Conservation (phyloP, 2,113 vertebrate genomes). For the Gambusia affinis region DNA sequence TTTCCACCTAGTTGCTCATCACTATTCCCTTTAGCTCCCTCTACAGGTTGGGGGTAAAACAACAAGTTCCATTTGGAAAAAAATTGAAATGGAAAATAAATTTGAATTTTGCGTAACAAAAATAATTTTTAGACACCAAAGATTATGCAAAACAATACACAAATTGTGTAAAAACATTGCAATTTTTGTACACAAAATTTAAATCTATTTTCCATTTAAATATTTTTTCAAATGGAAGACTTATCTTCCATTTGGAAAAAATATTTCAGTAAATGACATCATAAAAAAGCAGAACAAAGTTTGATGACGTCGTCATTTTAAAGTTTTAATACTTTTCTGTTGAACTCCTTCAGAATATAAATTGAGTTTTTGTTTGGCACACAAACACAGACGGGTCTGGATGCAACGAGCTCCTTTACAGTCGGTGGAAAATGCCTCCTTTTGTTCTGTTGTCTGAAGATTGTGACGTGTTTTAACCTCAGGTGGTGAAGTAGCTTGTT, state of each 20-base stretch:
- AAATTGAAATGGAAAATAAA: no score
- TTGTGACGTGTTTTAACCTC: constrained; percentile 39
- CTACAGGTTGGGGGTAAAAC: neutral
- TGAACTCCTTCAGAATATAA: neutral
- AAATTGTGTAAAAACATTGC: no score
- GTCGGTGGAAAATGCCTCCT: neutral
- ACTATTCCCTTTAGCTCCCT: neutral
- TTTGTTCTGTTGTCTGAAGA: neutral
- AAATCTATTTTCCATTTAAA: no score
- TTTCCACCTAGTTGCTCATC: no score
- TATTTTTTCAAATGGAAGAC: no score
- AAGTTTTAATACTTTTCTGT: neutral
- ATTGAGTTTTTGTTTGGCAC: neutral
- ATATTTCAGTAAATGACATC: no score
- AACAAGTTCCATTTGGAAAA: neutral
- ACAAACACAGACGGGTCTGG: neutral
- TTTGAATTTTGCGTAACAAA: no score
- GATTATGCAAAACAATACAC: no score
- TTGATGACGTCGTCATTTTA: neutral
- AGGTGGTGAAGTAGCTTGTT: constrained; percentile 51
- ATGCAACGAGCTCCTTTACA: neutral
- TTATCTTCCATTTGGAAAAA: no score
- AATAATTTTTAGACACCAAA: no score
- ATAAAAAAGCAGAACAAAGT: neutral
- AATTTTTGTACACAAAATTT: no score